Evolutionary conservation across 2,888 invertebrate species (phyloP), one percentile per base, ranked within the genome.

Genomic region (Himalopsyche tibetana): DNA sequence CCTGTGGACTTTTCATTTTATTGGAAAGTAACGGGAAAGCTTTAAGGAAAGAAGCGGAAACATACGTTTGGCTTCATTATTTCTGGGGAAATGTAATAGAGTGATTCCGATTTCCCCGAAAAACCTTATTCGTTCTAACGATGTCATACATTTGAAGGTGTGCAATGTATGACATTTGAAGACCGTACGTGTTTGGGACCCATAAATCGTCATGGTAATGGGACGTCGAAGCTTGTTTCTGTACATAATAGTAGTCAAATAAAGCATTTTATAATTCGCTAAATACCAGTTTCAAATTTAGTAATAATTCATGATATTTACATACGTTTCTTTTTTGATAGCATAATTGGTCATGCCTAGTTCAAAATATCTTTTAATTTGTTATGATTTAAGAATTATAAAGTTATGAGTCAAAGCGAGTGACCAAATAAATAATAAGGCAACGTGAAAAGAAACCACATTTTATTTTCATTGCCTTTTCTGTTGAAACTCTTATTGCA

Each of bases 81-180:
- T 74, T 74, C 74, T 74, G 74, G 74, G 74, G 74, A 74, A 74
- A 74, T 74, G 74, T 74, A 74, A 74, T 74, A 74, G 74, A 74
- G 74, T 74, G 74, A 74, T 74, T 74, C 38, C 15, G 36, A 17
- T 38, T 36, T 36, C 36, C 36, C n/a, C 74, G 28, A 74, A 74
- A 74, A 36, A 4, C 19, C 63, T 63, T 36, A 74, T 36, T 74
- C 74, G 74, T 36, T 74, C 51, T 15, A 51, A 15, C 51, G 51
- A 51, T 51, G 51, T 51, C 36, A 12, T 36, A 74, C 12, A 36
- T 15, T 74, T 15, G 36, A 74, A 74, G 36, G 36, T 74, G 74
- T 36, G 38, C 38, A 74, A 74, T 36, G 74, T 74, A 38, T 51
- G 51, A 51, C 51, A 15, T 74, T 74, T 74, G 12, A 28, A 1